A percentile compares a stretch with the other conserved stretches of the same genome.
phyloP scores from a whole-genome alignment of 2,113 vertebrate species.

The Aspiorhynchus laticeps region DNA sequence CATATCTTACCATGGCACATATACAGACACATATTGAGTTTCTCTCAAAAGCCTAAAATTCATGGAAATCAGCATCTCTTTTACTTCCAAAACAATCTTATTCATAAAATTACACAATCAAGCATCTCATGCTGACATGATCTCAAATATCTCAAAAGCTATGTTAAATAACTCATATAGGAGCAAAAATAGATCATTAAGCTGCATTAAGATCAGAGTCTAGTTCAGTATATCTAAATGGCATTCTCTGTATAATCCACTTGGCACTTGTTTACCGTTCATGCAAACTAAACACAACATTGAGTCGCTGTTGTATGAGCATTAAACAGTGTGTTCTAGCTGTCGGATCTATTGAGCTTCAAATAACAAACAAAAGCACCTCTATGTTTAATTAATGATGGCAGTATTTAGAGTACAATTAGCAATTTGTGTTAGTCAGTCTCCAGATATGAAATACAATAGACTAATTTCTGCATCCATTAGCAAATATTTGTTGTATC shows the following conservation, averaged over 20 bases:
- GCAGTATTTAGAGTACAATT: constrained; percentile 32
- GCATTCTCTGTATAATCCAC: not conserved
- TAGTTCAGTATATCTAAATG: not conserved
- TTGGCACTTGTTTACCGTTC: not conserved
- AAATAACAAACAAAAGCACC: constrained; percentile 10
- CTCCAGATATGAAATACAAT: constrained; percentile 33
- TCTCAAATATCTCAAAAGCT: not conserved
- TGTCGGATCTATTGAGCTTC: constrained; percentile 11
- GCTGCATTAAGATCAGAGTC: not conserved
- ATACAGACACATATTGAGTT: too few species aligned
- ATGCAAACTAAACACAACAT: not conserved
- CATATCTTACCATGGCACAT: too few species aligned
- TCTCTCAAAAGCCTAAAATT: not conserved
- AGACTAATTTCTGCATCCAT: constrained; percentile 16
- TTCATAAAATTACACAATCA: too few species aligned
- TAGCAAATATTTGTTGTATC: constrained; percentile 35
- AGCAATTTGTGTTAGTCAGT: constrained; percentile 18
- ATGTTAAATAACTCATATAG: not conserved
- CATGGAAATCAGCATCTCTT: not conserved
- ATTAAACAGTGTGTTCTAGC: not conserved
- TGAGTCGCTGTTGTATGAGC: not conserved
- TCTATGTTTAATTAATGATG: constrained; percentile 43
- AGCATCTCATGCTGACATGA: too few species aligned
- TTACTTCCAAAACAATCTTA: too few species aligned
- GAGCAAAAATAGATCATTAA: not conserved